phyloP scores from a whole-genome alignment of 2,113 vertebrate species.

The Rhegmatorhina hoffmannsi region DNA sequence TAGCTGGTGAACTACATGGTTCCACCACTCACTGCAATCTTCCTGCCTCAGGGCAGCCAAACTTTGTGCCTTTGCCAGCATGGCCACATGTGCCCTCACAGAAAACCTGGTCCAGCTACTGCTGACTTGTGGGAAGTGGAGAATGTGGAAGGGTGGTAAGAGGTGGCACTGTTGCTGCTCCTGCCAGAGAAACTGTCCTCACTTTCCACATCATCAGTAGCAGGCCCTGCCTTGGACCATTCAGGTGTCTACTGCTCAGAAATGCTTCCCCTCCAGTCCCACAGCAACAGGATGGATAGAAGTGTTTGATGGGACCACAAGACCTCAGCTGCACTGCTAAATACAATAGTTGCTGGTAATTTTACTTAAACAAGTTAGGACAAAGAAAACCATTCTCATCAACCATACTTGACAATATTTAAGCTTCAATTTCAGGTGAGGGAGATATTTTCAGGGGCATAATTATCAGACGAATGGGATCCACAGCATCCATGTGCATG shows the following conservation, averaged over 20 bases:
- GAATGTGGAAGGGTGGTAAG: background rate
- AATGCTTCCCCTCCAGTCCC: background rate
- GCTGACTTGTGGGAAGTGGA: accelerated
- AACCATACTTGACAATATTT: background rate
- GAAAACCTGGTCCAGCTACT: background rate
- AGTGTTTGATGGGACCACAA: background rate
- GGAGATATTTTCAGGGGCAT: background rate
- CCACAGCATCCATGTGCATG: background rate
- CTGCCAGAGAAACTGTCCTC: background rate
- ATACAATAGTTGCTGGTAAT: background rate
- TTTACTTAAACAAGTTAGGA: background rate
- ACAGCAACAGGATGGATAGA: background rate
- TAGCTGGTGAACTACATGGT: background rate
- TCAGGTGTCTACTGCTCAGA: background rate
- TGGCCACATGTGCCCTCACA: too few species aligned
- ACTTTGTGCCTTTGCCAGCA: background rate
- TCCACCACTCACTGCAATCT: background rate
- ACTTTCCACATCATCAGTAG: accelerated
- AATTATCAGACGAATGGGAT: background rate
- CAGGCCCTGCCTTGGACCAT: background rate
- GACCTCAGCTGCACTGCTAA: background rate
- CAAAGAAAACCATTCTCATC: background rate
- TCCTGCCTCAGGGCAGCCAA: background rate
- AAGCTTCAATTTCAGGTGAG: background rate
- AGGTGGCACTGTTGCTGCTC: background rate